Evolutionary conservation across 2,888 invertebrate species (phyloP).

Genomic region (Orthonychiurus folsomi): DNA sequence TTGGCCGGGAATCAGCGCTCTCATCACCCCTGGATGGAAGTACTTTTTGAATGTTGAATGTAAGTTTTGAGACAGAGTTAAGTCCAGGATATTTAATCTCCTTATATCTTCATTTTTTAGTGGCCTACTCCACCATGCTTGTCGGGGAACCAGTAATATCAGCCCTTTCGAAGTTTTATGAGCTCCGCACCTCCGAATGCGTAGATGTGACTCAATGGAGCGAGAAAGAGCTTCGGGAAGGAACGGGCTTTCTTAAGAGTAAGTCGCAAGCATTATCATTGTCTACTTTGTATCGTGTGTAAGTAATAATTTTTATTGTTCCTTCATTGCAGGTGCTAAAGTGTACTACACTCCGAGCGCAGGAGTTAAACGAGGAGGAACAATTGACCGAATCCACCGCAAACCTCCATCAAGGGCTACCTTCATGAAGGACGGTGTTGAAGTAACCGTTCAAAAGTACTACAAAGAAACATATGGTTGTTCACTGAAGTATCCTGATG

Average conservation of each 20-base stretch:
- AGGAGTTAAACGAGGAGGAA: not conserved
- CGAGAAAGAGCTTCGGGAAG: not conserved
- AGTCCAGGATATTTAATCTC: too few relatives aligned
- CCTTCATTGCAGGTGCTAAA: not conserved
- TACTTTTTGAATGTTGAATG: not conserved
- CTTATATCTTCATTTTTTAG: not conserved
- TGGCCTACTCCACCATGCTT: not conserved
- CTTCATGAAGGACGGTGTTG: not conserved
- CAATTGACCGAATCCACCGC: not conserved
- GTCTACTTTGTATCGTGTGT: too few relatives aligned
- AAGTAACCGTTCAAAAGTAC: not conserved
- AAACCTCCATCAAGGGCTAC: not conserved
- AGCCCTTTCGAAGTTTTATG: not conserved
- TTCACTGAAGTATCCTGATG: not conserved
- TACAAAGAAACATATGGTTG: conserved; percentile 4
- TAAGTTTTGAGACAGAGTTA: too few relatives aligned
- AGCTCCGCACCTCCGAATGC: too few relatives aligned
- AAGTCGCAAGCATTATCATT: too few relatives aligned
- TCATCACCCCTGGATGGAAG: conserved; percentile 4
- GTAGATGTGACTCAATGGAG: not conserved
- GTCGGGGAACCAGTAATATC: not conserved
- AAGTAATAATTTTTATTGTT: too few relatives aligned
- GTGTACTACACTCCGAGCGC: not conserved
- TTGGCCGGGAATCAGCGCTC: conserved; percentile 1
- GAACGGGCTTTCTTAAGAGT: too few relatives aligned